phyloP scores from a whole-genome alignment of 2,113 vertebrate genomes.

The Anser brachyrhynchus region DNA sequence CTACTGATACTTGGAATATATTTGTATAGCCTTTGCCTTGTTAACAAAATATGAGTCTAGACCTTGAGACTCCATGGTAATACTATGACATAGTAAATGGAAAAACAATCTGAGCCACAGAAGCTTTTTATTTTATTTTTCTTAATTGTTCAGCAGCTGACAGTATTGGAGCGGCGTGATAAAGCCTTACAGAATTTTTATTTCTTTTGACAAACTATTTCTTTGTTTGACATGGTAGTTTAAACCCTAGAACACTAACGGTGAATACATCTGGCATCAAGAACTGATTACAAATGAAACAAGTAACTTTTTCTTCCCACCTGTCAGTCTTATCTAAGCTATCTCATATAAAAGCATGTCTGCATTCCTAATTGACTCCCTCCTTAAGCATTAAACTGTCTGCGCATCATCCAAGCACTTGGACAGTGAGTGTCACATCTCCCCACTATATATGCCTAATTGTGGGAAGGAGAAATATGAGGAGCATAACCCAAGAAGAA shows the following conservation, averaged over 20 bases:
- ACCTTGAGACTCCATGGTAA: background rate
- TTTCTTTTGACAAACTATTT: conserved; percentile 10
- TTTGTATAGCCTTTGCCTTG: conserved; percentile 17
- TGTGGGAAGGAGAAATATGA: background rate
- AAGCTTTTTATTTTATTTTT: background rate
- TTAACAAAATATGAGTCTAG: background rate
- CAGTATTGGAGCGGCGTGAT: background rate
- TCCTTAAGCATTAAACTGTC: background rate
- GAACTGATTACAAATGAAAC: background rate
- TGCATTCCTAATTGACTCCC: background rate
- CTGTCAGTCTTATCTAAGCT: background rate
- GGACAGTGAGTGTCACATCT: background rate
- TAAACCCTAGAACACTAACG: background rate
- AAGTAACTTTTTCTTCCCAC: background rate
- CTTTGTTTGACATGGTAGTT: background rate
- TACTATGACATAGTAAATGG: background rate
- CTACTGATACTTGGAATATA: conserved; percentile 7
- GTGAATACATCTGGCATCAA: background rate
- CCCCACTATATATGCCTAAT: background rate
- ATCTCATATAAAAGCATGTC: background rate
- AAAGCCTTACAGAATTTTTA: background rate
- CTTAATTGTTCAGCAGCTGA: background rate
- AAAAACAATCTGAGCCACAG: background rate
- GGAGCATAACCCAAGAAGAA: background rate
- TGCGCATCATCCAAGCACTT: background rate